Conservation (phyloP, 2,797 vertebrate species). For the Melanotaenia parkinsoni region DNA sequence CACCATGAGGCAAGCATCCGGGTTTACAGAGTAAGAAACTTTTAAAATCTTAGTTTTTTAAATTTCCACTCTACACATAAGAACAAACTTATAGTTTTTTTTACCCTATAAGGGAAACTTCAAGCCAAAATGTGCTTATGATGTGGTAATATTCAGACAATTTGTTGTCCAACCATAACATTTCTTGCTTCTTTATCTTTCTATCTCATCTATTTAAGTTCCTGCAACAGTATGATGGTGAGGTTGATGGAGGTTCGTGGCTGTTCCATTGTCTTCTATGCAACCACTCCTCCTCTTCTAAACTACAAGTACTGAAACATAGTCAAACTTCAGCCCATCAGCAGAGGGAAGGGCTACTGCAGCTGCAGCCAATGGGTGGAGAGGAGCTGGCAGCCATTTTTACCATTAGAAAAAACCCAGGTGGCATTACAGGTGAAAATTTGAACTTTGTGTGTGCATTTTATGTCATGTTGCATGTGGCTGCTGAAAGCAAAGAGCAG, state of each 20-base stretch:
- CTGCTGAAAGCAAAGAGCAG: slow-evolving; percentile 40
- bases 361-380: slow-evolving; percentile 93
- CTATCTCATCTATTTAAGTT: slow-evolving; percentile 79
- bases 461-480: slow-evolving; percentile 37
- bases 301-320: slow-evolving; percentile 96
- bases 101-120: neutral
- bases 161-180: slow-evolving; percentile 5
- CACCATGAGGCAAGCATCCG: slow-evolving; percentile 94
- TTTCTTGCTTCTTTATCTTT: slow-evolving; percentile 1
- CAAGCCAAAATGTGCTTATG: neutral
- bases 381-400: slow-evolving; percentile 95
- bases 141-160: neutral
- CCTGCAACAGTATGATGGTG: slow-evolving; percentile 93
- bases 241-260: slow-evolving; percentile 91
- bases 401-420: slow-evolving; percentile 91
- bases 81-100: neutral
- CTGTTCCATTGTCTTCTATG: slow-evolving; percentile 95
- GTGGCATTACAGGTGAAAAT: slow-evolving; percentile 88
- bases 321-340: slow-evolving; percentile 96
- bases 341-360: slow-evolving; percentile 92
- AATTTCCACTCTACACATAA: neutral
- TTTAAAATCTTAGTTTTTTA: neutral
- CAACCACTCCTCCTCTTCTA: slow-evolving; percentile 96
- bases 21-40: slow-evolving; percentile 91
- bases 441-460: slow-evolving; percentile 30